Evolutionary conservation across 1,140 invertebrate species (phyloP).

Genomic region (Drosophila ambigua): DNA sequence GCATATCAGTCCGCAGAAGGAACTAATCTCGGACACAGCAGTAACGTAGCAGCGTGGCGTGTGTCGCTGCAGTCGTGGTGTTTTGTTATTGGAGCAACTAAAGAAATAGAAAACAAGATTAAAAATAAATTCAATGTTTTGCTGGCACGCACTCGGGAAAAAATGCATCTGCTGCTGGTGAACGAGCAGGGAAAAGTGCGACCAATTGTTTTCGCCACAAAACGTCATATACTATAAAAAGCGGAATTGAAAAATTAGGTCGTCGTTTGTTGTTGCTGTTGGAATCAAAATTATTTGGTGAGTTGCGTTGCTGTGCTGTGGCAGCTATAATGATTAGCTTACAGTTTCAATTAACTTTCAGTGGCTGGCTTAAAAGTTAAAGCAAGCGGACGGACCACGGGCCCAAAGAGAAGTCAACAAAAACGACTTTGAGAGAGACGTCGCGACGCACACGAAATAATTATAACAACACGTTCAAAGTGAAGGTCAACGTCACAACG

Average conservation of each 20-base stretch:
- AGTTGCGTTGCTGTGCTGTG: slow-evolving; percentile 16
- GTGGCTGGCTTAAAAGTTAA: slow-evolving; percentile 52
- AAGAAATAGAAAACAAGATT: slow-evolving; percentile 68
- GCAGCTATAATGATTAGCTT: slow-evolving; percentile 31
- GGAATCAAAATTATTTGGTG: slow-evolving; percentile 21
- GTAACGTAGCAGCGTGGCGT: slow-evolving; percentile 6
- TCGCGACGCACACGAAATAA: slow-evolving; percentile 21
- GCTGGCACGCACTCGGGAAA: slow-evolving; percentile 35
- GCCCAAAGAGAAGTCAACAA: slow-evolving; percentile 47
- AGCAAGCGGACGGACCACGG: slow-evolving; percentile 35
- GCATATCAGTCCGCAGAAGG: no score
- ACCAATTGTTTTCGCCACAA: slow-evolving; percentile 5
- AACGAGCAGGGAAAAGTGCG: slow-evolving; percentile 39
- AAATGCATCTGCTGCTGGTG: slow-evolving; percentile 40
- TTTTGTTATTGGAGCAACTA: slow-evolving; percentile 67
- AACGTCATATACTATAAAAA: background rate
- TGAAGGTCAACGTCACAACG: slow-evolving; percentile 58
- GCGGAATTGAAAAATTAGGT: slow-evolving; percentile 39
- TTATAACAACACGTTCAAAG: slow-evolving; percentile 59
- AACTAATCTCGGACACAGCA: no score
- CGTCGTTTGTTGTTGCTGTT: slow-evolving; percentile 23
- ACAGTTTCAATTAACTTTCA: slow-evolving; percentile 44
- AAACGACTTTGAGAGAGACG: slow-evolving; percentile 54
- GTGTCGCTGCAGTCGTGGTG: slow-evolving; percentile 69
- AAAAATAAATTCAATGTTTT: slow-evolving; percentile 54